A percentile compares a stretch with the other conserved stretches of the same genome.
These are phyloP conservation scores for Drosophila asahinai DNA, from an alignment of 1,140 invertebrate species.

Conservation along the genomic window DNA sequence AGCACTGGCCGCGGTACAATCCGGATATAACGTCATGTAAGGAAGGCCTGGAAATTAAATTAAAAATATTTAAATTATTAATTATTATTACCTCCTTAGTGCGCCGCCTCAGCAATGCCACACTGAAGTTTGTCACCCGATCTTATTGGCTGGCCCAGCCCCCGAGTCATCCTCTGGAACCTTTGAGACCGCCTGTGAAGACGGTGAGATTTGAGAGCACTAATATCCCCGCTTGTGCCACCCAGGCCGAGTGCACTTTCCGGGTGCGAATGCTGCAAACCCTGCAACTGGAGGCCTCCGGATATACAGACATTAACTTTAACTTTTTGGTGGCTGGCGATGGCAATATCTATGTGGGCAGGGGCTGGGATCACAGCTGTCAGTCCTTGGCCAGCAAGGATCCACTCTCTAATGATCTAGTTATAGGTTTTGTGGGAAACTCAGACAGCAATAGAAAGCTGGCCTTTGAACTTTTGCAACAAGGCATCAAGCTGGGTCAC, in stretches of 20 bases:
- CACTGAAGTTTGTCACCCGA: constrained; percentile 82
- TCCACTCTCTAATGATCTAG: constrained; percentile 18
- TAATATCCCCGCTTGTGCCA: constrained; percentile 25
- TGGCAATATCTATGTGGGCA: constrained; percentile 88
- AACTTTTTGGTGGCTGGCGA: constrained; percentile 92
- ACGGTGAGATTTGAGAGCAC: constrained; percentile 79
- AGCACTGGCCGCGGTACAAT: constrained; percentile 86
- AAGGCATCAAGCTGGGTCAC: constrained; percentile 86
- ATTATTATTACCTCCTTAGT: constrained; percentile 30
- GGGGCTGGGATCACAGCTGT: constrained; percentile 88
- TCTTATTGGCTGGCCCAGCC: constrained; percentile 88
- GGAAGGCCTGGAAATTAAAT: background rate
- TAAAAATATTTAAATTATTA: background rate
- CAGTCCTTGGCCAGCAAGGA: background rate
- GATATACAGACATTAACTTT: constrained; percentile 88
- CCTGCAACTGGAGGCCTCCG: constrained; percentile 87
- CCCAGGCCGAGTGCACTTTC: constrained; percentile 60
- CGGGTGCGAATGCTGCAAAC: constrained; percentile 86
- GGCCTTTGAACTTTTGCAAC: constrained; percentile 77
- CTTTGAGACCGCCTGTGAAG: constrained; percentile 85
- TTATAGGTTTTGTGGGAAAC: constrained; percentile 58
- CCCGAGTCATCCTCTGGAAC: constrained; percentile 71
- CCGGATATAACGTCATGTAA: constrained; percentile 58
- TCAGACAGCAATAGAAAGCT: constrained; percentile 39
- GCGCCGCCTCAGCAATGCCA: constrained; percentile 57